Conservation (phyloP, 1,140 invertebrate species). For the Muscidifurax raptorellus region DNA sequence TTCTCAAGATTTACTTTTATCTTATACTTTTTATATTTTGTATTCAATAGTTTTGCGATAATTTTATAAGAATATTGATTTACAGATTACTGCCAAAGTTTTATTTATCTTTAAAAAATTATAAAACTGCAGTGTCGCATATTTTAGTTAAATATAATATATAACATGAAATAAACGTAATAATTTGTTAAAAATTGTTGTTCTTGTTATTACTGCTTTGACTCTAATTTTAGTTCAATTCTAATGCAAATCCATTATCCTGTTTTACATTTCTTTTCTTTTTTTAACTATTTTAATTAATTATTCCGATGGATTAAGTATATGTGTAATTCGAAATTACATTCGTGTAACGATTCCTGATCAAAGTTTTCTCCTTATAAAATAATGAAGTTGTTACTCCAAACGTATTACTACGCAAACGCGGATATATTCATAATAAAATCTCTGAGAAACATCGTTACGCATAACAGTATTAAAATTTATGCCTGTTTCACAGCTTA, state of each 20-base stretch:
- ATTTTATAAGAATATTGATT: constrained; percentile 24
- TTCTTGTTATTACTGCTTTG: not conserved
- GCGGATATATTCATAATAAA: too few species aligned
- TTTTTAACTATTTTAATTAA: not conserved
- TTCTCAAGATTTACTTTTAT: not conserved
- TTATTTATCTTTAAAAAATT: constrained; percentile 21
- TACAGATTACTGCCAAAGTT: constrained; percentile 14
- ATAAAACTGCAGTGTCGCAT: not conserved
- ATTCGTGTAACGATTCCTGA: not conserved
- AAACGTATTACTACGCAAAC: too few species aligned
- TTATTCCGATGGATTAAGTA: not conserved
- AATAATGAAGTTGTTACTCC: not conserved
- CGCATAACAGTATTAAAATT: not conserved
- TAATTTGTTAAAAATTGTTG: constrained; percentile 19
- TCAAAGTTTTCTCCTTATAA: too few species aligned
- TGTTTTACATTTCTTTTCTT: not conserved
- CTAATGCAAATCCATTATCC: not conserved
- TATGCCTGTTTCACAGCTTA: not conserved
- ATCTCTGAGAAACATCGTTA: not conserved
- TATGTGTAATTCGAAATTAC: not conserved
- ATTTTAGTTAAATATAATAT: constrained; percentile 13
- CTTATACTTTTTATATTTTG: constrained; percentile 23
- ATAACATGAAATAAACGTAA: constrained; percentile 19
- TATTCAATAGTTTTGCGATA: not conserved
- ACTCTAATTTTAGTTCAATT: not conserved